A percentile compares a stretch with the other conserved stretches of the same genome.
Conservation (phyloP, 2,888 invertebrate genomes). For the Eilema depressum region DNA sequence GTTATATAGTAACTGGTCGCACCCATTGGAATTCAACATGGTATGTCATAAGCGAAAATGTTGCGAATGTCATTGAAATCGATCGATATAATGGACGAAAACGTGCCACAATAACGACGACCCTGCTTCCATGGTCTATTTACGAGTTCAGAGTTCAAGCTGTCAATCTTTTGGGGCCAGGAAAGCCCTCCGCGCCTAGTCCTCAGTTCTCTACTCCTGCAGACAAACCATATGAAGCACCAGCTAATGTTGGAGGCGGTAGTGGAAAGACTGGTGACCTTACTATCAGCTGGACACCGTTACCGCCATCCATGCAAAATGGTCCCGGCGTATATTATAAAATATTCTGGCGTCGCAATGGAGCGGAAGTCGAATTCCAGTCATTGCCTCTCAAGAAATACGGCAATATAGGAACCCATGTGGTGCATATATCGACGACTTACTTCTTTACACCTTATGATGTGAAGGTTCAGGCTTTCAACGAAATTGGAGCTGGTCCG, state of each 20-base stretch:
- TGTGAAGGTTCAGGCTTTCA: constrained; percentile 94
- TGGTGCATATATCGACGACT: constrained; percentile 91
- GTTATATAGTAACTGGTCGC: constrained; percentile 93
- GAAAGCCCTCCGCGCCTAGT: constrained; percentile 93
- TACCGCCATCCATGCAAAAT: constrained; percentile 93
- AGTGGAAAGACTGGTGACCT: constrained; percentile 98
- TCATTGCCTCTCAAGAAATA: constrained; percentile 89
- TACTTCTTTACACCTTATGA: constrained; percentile 94
- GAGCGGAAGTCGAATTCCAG: constrained; percentile 92
- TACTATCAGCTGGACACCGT: constrained; percentile 95
- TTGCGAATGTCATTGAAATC: constrained; percentile 90
- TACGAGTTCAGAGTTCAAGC: constrained; percentile 97
- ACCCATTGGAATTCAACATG: constrained; percentile 96
- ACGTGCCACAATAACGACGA: constrained; percentile 90
- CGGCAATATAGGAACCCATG: constrained; percentile 93
- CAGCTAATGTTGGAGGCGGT: constrained; percentile 94
- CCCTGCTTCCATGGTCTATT: constrained; percentile 94
- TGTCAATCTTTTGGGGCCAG: constrained; percentile 94
- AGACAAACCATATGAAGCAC: constrained; percentile 92
- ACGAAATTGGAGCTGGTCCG: constrained; percentile 94
- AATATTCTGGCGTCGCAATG: constrained; percentile 94
- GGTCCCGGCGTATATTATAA: constrained; percentile 96
- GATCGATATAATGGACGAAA: constrained; percentile 93
- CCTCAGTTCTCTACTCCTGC: constrained; percentile 95
- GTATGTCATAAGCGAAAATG: constrained; percentile 89